Evolutionary conservation across 2,888 invertebrate genomes (phyloP), one percentile per base, ranked within the genome.

Genomic region (Melipona bicolor): DNA sequence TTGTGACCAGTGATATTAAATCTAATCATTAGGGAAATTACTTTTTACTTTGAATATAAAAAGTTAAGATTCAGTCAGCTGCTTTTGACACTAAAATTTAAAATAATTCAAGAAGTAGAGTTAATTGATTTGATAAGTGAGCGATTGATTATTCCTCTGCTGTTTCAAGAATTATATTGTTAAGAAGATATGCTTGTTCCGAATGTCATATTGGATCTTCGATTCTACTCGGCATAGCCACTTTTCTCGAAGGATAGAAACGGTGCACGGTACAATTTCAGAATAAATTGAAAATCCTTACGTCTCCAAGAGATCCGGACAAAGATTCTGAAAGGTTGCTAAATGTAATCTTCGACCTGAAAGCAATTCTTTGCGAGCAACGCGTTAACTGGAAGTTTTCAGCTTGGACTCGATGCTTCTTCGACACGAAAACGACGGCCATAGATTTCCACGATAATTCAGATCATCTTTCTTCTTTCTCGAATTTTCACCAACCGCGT

Each of bases 261-360:
- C 24, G 43, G 17, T 32, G 32, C 56, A 4, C 43, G 59, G 21
- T 68, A 13, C 81, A 80, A 74, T 81, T 80, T 74, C 17, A 27
- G 72, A 80, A n/a, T 56, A 81, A 64, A 81, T 79, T 81, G 72
- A 81, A 81, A 80, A 69, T 68, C 73, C 62, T 69, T 32, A 32
- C 79, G 54, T 11, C 54, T 72, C 6, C 81, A 50, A 11, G 62
- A 54, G 72, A 79, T 4, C 2, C 61, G 21, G 21, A 11, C 19
- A 69, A 52, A 36, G n/a, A 54, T 62, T 5, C 54, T 15, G 19
- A 9, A 52, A 59, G 32, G 24, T 56, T 21, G 59, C 21, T 9
- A 21, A 17, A 49, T 9, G 15, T 27, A 19, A 61, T 79, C 62
- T 71, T 65, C 56, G 52, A 79, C 32, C 72, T 50, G 32, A 56